Evolutionary conservation across 2,797 vertebrate genomes (phyloP).

Genomic region (Parauchenoglanis punctatus): DNA sequence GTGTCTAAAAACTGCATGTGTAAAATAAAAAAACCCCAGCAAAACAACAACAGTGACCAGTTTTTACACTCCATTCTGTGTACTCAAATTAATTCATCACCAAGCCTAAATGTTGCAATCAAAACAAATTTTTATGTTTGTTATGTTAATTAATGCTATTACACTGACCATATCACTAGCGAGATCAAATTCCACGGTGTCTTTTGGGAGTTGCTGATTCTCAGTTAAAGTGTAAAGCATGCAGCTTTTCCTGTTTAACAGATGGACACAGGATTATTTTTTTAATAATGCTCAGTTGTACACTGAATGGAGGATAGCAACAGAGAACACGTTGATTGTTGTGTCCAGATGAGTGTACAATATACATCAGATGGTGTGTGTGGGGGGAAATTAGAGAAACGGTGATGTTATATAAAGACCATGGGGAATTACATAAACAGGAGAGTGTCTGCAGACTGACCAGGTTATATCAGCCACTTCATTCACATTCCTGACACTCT

Average conservation of each 20-base stretch:
- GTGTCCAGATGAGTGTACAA: not conserved
- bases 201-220: not conserved
- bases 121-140: not conserved
- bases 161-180: not conserved
- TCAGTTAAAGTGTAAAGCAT: not conserved
- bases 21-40: not conserved
- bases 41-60: not conserved
- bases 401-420: constrained; percentile 17
- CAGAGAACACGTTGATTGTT: not conserved
- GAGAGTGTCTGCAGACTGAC: not conserved
- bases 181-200: not conserved
- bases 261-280: not conserved
- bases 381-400: not conserved
- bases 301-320: constrained; percentile 9
- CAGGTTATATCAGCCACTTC: not conserved
- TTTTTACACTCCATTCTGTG: not conserved
- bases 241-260: not conserved
- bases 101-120: not conserved
- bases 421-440: constrained; percentile 7
- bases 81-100: not conserved
- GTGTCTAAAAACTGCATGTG: not conserved
- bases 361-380: constrained; percentile 25
- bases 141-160: not conserved
- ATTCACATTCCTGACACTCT: not conserved
- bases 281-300: not conserved